Evolutionary conservation across 64 coral and sea anemone species (phyloP).

Genomic region (Porites australiensis): DNA sequence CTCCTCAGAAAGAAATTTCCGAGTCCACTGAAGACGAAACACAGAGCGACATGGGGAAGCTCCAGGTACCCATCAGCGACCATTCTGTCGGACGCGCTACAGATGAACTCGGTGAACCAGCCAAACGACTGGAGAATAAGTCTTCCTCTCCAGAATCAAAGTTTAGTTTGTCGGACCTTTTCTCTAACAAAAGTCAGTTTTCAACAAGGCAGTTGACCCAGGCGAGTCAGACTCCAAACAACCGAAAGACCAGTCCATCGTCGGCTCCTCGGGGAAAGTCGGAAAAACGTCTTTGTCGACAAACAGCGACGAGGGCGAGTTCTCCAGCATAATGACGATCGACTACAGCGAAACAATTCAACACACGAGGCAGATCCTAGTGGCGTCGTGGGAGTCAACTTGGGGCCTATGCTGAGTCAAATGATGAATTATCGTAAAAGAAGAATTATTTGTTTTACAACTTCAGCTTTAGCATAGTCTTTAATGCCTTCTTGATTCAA

Average conservation of each 20-base stretch:
- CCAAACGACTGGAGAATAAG: not conserved
- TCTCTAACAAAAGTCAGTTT: not conserved
- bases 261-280: not conserved
- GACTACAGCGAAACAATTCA: not conserved
- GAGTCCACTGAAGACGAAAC: not conserved
- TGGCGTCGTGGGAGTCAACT: not conserved
- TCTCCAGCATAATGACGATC: constrained; percentile 14
- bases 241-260: not conserved
- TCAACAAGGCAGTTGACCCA: not conserved
- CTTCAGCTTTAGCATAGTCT: not conserved
- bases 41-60: not conserved
- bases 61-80: no score
- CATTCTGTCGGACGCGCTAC: not conserved
- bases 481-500: not conserved
- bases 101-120: not conserved
- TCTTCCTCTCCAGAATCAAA: not conserved
- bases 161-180: not conserved
- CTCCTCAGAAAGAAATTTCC: not conserved
- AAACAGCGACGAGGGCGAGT: constrained; percentile 22
- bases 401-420: not conserved
- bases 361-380: not conserved
- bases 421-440: not conserved
- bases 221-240: not conserved
- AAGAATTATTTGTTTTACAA: no score
- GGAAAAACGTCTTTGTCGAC: not conserved